Evolutionary conservation across 2,113 vertebrate species (phyloP), one percentile per base, ranked within the genome.

Genomic region (Cyanoliseus patagonus): DNA sequence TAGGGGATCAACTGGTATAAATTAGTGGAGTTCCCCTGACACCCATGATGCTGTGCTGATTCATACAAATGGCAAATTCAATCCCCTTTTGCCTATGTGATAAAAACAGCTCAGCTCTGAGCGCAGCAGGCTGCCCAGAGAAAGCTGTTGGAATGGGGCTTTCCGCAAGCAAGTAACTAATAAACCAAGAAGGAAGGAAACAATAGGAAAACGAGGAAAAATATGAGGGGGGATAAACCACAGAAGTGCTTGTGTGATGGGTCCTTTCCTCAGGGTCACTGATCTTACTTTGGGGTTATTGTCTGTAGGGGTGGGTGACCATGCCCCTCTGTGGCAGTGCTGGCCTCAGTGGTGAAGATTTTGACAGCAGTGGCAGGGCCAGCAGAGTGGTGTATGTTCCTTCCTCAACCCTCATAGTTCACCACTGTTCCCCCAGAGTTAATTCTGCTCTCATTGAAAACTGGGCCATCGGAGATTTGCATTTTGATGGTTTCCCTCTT

Each of bases 141-240:
- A 12, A 84, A 57, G 53, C 13, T 83, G 28, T 27, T 55, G 24
- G 22, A 80, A 41, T 1, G 1, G 14, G 6, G 5, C 25, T 76
- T 84, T 72, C 39, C 15, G 16, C 91, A 77, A 46, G 8, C 37
- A 77, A 86, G 19, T 47, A 3, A 25, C 13, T 68, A 28, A 46
- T 73, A 80, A 77, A 51, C 16, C 10, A 62, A 69, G 44, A 68
- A 67, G 30, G 24, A 76, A 31, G 22, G 46, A 61, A 57, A 30
- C 22, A n/a, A n/a, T 16, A 37, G 35, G 53, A 46, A 80, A 68
- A 80, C 0, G 13, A 70, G 42, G 13, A 14, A 44, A 73, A 68
- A 63, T n/a, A n/a, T 0, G 0, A 39, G 62, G 24, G 17, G 11
- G 1, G 41, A 42, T 59, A 62, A 77, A 28, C 1, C 44, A 30